Evolutionary conservation across 2,797 vertebrate species (phyloP), one percentile per base, ranked within the genome.

Genomic region (Limosa lapponica): DNA sequence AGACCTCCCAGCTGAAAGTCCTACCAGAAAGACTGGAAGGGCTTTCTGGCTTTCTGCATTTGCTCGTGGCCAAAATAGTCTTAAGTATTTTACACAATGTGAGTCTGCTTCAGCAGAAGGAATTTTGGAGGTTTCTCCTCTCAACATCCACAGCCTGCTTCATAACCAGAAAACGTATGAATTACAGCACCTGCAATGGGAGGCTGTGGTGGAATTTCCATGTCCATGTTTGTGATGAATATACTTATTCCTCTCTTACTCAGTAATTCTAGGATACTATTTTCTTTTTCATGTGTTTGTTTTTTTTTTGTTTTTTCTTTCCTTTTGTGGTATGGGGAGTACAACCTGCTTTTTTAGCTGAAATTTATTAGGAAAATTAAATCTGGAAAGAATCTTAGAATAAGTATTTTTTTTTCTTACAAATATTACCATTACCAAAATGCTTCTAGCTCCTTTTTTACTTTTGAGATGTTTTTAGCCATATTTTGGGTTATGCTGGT

Each of bases 1-100:
- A 51, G 27, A 51, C 27, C 27, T 81, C 25, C 36, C n/a, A 57
- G 15, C 12, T 61, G 20, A 19, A 64, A 65, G 22, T 7, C 13
- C 16, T 55, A 37, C 49, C 41, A 77, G 36, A 65, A 80, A 19
- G 6, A 13, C 44, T 67, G 66, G 1, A 20, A 48, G 16, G 13
- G 11, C 3, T 39, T 48, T 37, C 28, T 69, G 25, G 10, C 3
- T 43, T 48, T 37, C 28, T 69, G 23, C 36, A 11, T 32, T 24
- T 65, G 6, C 36, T 49, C 27, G 23, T 66, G 34, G 18, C 46
- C 41, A 52, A 27, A 23, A 7, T 11, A 52, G 14, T 39, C n/a
- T 23, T 17, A 48, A 80, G 22, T 13, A 19, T 83, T 65, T 84
- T 27, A 3, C 2, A 12, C 5, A 64, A 4, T 0, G 3, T 20